Base-by-base conservation (phyloP, 2,797 vertebrate species). In the Gobio occitaniae region DNA sequence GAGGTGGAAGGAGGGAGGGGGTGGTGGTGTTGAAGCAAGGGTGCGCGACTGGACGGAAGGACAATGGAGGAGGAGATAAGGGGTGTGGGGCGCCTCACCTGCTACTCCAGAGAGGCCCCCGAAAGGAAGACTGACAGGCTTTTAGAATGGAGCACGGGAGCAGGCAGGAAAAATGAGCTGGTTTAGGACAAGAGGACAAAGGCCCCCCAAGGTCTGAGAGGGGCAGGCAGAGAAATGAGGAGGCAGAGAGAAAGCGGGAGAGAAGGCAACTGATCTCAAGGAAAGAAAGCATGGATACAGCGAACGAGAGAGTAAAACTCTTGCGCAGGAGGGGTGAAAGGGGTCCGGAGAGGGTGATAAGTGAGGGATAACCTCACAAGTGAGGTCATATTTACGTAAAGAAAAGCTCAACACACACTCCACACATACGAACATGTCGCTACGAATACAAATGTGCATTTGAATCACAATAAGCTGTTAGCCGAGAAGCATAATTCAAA, bases 121-220 rank as follows among this genome's bases (percentile, higher is more conserved):
- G 61, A 87, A 89, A 88, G 87, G 89, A 87, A 89, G 88, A 90
- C 82, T 90, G 90, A 90, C 91, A 92, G 88, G 66, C 88, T 86
- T 90, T 91, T 88, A 91, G 89, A 91, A 88, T 81, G 75, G 70
- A 83, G 88, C 63, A 86, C 83, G 56, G 83, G 80, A 79, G 84
- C 79, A 77, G 71, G 78, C 72, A 89, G 89, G 88, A 90, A 89
- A 91, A 91, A 90, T 87, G 87, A 90, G 87, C 86, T 86, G 84
- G 85, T 86, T 89, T 82, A 82, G 89, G 89, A 91, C 89, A 91
- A 86, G 84, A 86, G 90, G 77, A 90, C 89, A 90, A 90, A 91
- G 85, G 86, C 87, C 85, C 89, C 89, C 89, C 83, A 78, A 85
- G 91, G 88, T 90, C 90, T 69, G 29, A 79, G 88, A 85, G 70